A percentile compares a stretch with the other conserved stretches of the same genome.
Evolutionary conservation across 2,797 vertebrate species (phyloP).

Genomic region (Falco naumanni): DNA sequence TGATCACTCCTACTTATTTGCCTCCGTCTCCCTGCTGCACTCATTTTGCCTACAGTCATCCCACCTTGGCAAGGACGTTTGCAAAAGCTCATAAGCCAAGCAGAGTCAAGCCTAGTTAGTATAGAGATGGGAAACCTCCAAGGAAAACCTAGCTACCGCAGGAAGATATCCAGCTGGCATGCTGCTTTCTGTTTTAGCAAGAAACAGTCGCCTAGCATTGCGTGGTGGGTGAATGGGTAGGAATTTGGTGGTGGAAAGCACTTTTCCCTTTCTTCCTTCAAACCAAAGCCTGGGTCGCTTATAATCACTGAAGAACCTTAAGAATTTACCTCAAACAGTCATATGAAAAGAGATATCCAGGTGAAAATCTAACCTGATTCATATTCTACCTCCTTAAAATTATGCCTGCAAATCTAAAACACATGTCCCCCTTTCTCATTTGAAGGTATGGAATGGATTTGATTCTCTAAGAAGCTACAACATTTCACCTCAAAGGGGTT

Average conservation of each 20-base stretch:
- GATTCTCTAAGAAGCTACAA: not conserved
- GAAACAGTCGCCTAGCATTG: constrained; percentile 7
- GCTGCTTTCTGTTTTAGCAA: not conserved
- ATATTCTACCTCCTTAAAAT: not conserved
- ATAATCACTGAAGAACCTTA: not conserved
- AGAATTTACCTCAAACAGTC: not conserved
- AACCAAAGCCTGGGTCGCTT: not conserved
- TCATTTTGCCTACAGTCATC: constrained; percentile 68
- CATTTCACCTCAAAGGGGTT: not conserved
- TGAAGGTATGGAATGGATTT: not conserved
- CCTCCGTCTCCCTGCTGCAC: constrained; percentile 49
- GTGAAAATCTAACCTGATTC: not conserved
- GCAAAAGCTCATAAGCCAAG: constrained; percentile 63
- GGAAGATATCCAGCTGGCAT: constrained; percentile 56
- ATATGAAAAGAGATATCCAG: not conserved
- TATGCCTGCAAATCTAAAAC: not conserved
- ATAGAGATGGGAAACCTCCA: constrained; percentile 65
- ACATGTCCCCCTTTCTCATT: fast-evolving
- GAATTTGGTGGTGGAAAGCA: not conserved
- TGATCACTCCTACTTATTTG: constrained; percentile 69
- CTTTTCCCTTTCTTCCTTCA: not conserved
- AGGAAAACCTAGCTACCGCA: constrained; percentile 60
- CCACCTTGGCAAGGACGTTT: constrained; percentile 48
- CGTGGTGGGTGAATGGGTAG: not conserved
- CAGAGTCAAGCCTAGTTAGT: constrained; percentile 55